A percentile compares a stretch with the other conserved stretches of the same genome.
These are phyloP conservation scores for Sinonovacula constricta DNA, from an alignment of 1,140 invertebrate genomes.

Conservation along the genomic window DNA sequence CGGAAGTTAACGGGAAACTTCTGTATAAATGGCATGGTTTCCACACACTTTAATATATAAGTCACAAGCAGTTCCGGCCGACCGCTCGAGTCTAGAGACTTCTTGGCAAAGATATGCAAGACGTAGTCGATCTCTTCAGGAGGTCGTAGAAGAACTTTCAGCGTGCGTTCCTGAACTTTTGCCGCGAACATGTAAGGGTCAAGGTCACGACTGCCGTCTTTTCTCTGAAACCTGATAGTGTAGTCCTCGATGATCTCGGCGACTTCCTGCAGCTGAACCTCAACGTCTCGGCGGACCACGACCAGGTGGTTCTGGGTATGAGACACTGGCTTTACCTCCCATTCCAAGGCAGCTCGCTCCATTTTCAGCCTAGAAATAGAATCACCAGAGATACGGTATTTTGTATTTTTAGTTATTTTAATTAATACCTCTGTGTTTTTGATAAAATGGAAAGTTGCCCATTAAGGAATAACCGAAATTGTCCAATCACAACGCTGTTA, in stretches of 20 bases:
- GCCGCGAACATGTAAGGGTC: slow-evolving; percentile 31
- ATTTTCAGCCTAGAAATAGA: slow-evolving; percentile 33
- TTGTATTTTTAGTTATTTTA: not conserved
- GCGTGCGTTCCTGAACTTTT: slow-evolving; percentile 33
- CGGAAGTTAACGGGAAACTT: slow-evolving; percentile 43
- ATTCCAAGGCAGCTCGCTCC: slow-evolving; percentile 40
- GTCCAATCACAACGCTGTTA: no score
- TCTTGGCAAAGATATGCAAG: slow-evolving; percentile 36
- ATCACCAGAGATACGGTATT: not conserved
- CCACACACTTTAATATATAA: slow-evolving; percentile 43
- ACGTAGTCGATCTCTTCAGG: slow-evolving; percentile 42
- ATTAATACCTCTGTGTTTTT: no score
- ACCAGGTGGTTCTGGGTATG: slow-evolving; percentile 43
- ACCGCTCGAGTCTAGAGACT: slow-evolving; percentile 24
- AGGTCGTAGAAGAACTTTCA: slow-evolving; percentile 30
- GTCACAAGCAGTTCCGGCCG: slow-evolving; percentile 36
- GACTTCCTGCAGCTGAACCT: slow-evolving; percentile 35
- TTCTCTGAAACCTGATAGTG: slow-evolving; percentile 38
- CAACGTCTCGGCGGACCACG: slow-evolving; percentile 13
- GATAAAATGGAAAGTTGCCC: no score
- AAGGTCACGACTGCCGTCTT: slow-evolving; percentile 43
- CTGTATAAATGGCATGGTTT: not conserved
- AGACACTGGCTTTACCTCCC: slow-evolving; percentile 45
- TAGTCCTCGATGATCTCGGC: slow-evolving; percentile 36
- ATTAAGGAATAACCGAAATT: no score